Evolutionary conservation across 2,888 invertebrate genomes (phyloP).

Genomic region (Agonopterix alstromeriana): DNA sequence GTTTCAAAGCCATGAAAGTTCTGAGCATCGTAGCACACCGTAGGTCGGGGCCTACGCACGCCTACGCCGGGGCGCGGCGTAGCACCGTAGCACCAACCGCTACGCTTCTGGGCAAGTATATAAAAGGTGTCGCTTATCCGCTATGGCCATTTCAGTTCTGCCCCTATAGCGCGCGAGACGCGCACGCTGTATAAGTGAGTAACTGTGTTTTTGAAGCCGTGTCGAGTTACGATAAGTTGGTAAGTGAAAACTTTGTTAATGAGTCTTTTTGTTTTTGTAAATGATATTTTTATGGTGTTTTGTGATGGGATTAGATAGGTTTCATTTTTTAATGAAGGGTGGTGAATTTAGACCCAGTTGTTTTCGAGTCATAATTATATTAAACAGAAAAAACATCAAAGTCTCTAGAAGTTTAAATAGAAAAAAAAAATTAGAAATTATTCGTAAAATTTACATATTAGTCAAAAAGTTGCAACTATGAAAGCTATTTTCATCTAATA

Average conservation of each 20-base stretch:
- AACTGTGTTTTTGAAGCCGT: constrained; percentile 18
- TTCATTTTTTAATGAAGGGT: too few relatives aligned
- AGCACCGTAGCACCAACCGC: constrained; percentile 48
- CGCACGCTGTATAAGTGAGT: constrained; percentile 29
- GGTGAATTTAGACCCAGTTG: too few relatives aligned
- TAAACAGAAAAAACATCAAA: too few relatives aligned
- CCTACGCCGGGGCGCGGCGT: constrained; percentile 64
- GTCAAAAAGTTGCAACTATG: too few relatives aligned
- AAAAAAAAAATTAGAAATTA: too few relatives aligned
- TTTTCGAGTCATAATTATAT: too few relatives aligned
- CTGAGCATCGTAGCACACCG: constrained; percentile 23
- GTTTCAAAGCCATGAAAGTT: too few relatives aligned
- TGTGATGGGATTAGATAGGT: too few relatives aligned
- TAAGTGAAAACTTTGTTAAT: constrained; percentile 31
- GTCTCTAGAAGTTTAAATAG: too few relatives aligned
- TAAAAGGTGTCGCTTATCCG: constrained; percentile 38
- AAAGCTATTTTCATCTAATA: too few relatives aligned
- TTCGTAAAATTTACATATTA: too few relatives aligned
- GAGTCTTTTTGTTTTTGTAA: not conserved
- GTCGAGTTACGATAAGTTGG: constrained; percentile 39
- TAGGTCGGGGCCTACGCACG: constrained; percentile 58
- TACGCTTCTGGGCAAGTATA: constrained; percentile 34
- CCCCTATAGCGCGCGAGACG: constrained; percentile 44
- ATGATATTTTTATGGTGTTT: too few relatives aligned
- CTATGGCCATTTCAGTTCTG: constrained; percentile 50